A percentile compares a stretch with the other conserved stretches of the same genome.
Conservation (phyloP, 37 sponge, comb jelly and placozoan genomes). For the Aplysina aerophoba region DNA sequence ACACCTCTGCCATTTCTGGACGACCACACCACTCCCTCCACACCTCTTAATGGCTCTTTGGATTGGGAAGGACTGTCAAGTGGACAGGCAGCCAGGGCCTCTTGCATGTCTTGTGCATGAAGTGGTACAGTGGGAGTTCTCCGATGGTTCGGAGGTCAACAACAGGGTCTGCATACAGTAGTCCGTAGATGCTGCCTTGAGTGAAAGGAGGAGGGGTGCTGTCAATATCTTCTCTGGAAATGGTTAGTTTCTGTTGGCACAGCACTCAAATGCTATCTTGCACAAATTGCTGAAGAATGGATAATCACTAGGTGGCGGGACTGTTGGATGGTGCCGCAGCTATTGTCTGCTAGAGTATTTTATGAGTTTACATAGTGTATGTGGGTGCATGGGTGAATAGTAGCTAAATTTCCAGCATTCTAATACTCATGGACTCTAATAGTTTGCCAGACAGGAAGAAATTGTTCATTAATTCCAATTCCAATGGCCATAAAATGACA, state of each 20-base stretch:
- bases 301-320: background rate
- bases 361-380: too few species aligned
- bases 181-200: constrained; percentile 12
- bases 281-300: background rate
- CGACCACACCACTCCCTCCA: constrained; percentile 3
- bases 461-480: too few species aligned
- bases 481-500: too few species aligned
- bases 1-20: constrained; percentile 22
- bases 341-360: too few species aligned
- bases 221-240: background rate
- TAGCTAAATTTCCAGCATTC: too few species aligned
- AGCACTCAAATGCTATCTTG: background rate
- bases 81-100: constrained; percentile 21
- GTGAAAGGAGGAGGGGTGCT: too few species aligned
- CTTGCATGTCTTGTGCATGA: constrained; percentile 18
- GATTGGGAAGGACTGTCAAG: background rate
- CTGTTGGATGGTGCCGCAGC: too few species aligned
- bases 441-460: too few species aligned
- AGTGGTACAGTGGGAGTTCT: background rate
- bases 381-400: too few species aligned
- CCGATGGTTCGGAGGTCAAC: background rate
- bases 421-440: too few species aligned
- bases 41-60: background rate
- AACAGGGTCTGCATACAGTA: constrained; percentile 13
- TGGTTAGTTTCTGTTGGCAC: background rate